phyloP scores from a whole-genome alignment of 64 coral and sea anemone species.

The Actinia tenebrosa region DNA sequence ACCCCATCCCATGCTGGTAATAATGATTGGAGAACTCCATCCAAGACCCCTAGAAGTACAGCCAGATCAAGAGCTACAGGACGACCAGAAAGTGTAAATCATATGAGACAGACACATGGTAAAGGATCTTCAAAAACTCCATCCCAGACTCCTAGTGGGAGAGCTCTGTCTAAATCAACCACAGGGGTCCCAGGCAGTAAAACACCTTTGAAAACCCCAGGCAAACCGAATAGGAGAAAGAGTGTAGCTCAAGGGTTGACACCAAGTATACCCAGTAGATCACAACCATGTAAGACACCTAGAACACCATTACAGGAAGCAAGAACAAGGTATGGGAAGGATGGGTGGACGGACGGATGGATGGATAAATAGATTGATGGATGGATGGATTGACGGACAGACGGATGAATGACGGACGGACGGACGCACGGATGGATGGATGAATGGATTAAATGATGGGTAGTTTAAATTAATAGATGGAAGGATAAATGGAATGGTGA shows the following conservation, averaged over 20 bases:
- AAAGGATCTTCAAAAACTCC: background rate
- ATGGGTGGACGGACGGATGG: background rate
- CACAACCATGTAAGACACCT: conserved; percentile 78
- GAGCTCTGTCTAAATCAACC: background rate
- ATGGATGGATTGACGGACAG: background rate
- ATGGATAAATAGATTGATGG: background rate
- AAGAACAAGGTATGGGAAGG: conserved; percentile 52
- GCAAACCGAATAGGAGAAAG: conserved; percentile 38
- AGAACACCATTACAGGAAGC: conserved; percentile 76
- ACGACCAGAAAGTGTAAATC: background rate
- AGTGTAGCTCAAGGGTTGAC: conserved; percentile 41
- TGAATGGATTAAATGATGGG: background rate
- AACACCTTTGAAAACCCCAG: conserved; percentile 37
- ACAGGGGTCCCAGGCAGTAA: conserved; percentile 15
- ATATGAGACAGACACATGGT: background rate
- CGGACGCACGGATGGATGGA: background rate
- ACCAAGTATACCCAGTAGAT: conserved; percentile 76
- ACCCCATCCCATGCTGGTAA: background rate
- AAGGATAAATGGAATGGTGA: background rate
- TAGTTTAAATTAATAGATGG: background rate
- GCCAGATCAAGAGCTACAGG: background rate
- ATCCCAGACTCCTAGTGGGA: background rate
- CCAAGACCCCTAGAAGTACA: background rate
- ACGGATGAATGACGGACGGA: background rate
- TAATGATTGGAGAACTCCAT: background rate